Base-by-base conservation (phyloP, 2,888 invertebrate genomes). In the Muscina levida region DNA sequence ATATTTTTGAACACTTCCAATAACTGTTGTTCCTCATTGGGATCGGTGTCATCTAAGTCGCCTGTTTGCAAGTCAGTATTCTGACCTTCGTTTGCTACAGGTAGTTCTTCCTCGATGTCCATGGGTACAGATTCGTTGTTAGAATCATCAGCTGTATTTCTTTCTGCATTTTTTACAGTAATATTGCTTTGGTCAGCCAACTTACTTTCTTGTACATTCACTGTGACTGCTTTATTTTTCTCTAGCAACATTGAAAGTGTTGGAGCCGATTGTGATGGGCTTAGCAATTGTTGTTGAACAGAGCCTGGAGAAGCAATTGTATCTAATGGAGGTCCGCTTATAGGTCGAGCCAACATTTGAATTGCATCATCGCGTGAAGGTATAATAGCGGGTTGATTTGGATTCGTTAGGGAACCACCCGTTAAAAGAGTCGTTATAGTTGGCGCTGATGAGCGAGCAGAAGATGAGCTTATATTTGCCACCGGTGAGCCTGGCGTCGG, bases 191-290 rank as follows among this genome's bases (percentile, higher is more conserved):
- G 13, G 4, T 66, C 79, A 15, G 6, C 56, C 11, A 31, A 48
- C 62, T 73, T 75, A 46, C 37, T 65, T 8, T 72, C 65, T 53
- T 81, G 77, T 1, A 56, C 46, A 1, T 65, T 59, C 2, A 71
- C 46, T 11, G 5, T 17, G 13, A 42, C 8, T 0, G 39, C 22
- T 79, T 90, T 89, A 75, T 92, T 91, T 82, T 92, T 92, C 82
- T 94, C 95, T 6, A 95, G 89, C 10, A 95, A 89, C 92, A 94
- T 94, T 0, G 95, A 95, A 0, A 95, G 89, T 0, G 95, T 95
- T 0, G 95, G 95, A 0, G 95, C 95, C 0, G 94, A 93, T 71
- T 93, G 93, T 0, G 94, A 94, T 0, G 94, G 93, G 1, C 93
- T 92, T 48, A 93, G 90, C 0, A 92, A 88, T 8, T 91, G 91